Evolutionary conservation across 2,113 vertebrate genomes (phyloP), one percentile per base, ranked within the genome.

Genomic region (Pterophyllum scalare): DNA sequence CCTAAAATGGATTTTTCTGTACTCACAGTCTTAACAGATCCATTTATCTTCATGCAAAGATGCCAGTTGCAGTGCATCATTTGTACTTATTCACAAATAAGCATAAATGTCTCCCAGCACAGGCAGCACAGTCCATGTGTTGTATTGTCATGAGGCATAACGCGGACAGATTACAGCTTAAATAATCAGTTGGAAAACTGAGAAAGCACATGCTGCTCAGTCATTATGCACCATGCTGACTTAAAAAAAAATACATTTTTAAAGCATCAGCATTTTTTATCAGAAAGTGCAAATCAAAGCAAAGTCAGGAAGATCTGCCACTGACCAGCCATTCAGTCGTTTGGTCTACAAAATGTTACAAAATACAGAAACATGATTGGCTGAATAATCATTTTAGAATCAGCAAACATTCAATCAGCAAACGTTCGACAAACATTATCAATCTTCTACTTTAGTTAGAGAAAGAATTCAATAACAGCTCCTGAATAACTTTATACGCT

Each of bases 131-230:
- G 92, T 85, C 85, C 79, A 13, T 31, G 82, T 79, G 43, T 75
- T 70, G 52, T 67, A 56, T 90, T 33, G 77, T 52, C 20, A 74
- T 8, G 59, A 76, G 61, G 74, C 77, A 54, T n/a, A 70, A 87
- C 54, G 62, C 57, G 87, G 82, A 81, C 84, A 40, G 76, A 88
- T 84, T 67, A 35, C 22, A 59, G 77, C 58, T 85, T 77, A 83
- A 85, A 83, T 88, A 86, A 88, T 93, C 87, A 79, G 83, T 40
- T 85, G 80, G 83, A 89, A 82, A 89, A 77, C 78, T 12, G 59
- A 89, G 59, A 67, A 91, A 86, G 76, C 93, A 89, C 93, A 87
- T 93, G 92, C 82, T 87, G 82, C 84, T 82, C 75, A 78, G 61
- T 82, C 90, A 88, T 75, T 38, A 15, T 79, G 64, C 72, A 57